phyloP scores from a whole-genome alignment of 2,888 invertebrate species.

The Seira ritae region DNA sequence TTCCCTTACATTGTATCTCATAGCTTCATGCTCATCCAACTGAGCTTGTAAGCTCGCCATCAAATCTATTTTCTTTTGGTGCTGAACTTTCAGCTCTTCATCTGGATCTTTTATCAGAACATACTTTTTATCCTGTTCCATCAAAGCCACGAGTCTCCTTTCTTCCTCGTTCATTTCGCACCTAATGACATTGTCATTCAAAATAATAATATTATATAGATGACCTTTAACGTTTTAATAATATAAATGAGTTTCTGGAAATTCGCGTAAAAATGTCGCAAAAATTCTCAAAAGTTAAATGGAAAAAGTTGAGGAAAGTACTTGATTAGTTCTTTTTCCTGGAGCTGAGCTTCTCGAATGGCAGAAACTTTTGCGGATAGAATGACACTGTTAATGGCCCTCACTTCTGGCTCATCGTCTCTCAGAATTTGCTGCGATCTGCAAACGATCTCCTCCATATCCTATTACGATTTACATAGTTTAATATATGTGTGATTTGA shows the following conservation, averaged over 20 bases:
- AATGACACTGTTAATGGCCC: constrained; percentile 86
- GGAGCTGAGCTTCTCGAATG: constrained; percentile 88
- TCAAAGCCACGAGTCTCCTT: constrained; percentile 61
- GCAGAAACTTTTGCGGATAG: constrained; percentile 90
- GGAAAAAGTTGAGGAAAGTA: constrained; percentile 29
- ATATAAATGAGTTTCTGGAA: too few species aligned
- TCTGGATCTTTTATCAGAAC: constrained; percentile 68
- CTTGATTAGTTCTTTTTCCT: constrained; percentile 78
- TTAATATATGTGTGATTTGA: background rate
- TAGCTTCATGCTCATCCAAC: constrained; percentile 68
- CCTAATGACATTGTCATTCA: too few species aligned
- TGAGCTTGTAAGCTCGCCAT: constrained; percentile 67
- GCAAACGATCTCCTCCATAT: constrained; percentile 69
- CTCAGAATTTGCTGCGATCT: constrained; percentile 67
- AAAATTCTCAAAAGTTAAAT: constrained; percentile 2
- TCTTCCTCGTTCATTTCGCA: constrained; percentile 71
- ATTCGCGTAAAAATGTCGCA: too few species aligned
- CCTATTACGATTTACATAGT: constrained; percentile 36
- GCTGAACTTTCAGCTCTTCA: constrained; percentile 49
- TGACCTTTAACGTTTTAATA: too few species aligned
- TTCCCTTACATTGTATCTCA: constrained; percentile 63
- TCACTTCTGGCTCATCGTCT: constrained; percentile 78
- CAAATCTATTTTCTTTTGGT: constrained; percentile 65
- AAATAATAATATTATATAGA: too few species aligned
- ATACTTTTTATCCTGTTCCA: constrained; percentile 65